A percentile compares a stretch with the other conserved stretches of the same genome.
These are phyloP conservation scores for Scrobipalpa atriplicella DNA, from an alignment of 2,888 invertebrate species.

Conservation along the genomic window DNA sequence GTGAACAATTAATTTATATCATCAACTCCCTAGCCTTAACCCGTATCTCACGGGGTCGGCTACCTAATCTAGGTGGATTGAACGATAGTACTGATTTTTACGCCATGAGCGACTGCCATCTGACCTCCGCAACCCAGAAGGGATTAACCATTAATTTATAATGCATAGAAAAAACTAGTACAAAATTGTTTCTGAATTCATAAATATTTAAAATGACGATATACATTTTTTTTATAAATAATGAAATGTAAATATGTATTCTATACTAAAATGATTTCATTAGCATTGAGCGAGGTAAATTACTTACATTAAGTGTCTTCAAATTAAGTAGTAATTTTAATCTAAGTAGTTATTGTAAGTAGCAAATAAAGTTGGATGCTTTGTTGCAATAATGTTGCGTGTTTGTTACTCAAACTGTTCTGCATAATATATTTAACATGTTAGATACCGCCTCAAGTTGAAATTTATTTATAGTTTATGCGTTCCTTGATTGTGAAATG, in stretches of 20 bases:
- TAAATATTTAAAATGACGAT: no score
- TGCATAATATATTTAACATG: slow-evolving; percentile 1
- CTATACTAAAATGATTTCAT: neutral
- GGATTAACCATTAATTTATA: no score
- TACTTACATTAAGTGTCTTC: neutral
- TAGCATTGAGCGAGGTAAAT: no score
- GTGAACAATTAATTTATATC: no score
- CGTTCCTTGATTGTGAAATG: neutral
- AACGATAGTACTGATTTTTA: no score
- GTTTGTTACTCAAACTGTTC: neutral
- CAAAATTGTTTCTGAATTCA: no score
- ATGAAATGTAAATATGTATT: neutral
- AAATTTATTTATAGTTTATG: neutral
- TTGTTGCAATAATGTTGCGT: neutral
- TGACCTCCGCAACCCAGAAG: no score
- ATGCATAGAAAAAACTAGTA: no score
- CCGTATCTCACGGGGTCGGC: no score
- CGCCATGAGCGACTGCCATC: no score
- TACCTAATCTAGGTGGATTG: no score
- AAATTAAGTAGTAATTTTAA: neutral
- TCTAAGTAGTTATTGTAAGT: neutral
- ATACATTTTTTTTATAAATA: neutral
- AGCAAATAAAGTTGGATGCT: neutral
- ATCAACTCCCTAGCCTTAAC: no score
- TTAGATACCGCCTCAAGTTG: neutral